These are phyloP conservation scores for Euwallacea fornicatus DNA, from an alignment of 1,140 invertebrate genomes.

Conservation along the genomic window DNA sequence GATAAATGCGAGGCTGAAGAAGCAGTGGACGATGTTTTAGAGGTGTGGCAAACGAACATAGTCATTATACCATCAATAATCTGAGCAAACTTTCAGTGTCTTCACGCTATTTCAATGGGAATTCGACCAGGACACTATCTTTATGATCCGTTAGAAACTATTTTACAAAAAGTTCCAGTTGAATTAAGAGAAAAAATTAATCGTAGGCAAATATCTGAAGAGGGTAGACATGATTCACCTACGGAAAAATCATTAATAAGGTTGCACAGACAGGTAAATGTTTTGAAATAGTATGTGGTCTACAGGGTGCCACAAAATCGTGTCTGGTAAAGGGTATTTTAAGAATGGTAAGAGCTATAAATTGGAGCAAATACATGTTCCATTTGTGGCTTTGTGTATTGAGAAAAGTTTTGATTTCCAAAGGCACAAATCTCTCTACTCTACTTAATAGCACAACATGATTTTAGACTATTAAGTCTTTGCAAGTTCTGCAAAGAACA, in stretches of 20 bases:
- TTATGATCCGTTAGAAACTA: slow-evolving; percentile 77
- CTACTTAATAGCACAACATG: neutral
- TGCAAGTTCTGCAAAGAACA: slow-evolving; percentile 86
- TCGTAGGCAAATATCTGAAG: slow-evolving; percentile 64
- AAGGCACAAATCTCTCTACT: no score
- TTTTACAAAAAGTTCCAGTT: slow-evolving; percentile 82
- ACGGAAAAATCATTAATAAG: slow-evolving; percentile 80
- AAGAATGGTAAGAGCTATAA: no score
- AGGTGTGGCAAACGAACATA: slow-evolving; percentile 57
- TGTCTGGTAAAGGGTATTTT: no score
- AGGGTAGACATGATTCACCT: slow-evolving; percentile 69
- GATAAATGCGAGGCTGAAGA: slow-evolving; percentile 98
- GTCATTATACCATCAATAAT: neutral
- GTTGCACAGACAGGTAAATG: slow-evolving; percentile 71
- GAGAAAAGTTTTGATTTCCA: no score
- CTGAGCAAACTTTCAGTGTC: slow-evolving; percentile 59
- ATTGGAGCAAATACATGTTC: no score
- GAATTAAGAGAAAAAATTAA: slow-evolving; percentile 74
- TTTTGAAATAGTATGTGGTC: neutral
- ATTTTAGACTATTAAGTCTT: slow-evolving; percentile 75
- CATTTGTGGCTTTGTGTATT: no score
- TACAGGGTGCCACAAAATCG: neutral
- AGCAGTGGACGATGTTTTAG: slow-evolving; percentile 90
- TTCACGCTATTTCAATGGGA: slow-evolving; percentile 70
- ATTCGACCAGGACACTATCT: slow-evolving; percentile 70